A percentile compares a stretch with the other conserved stretches of the same genome.
phyloP scores from a whole-genome alignment of 1,140 invertebrate species.

The Batillaria attramentaria region DNA sequence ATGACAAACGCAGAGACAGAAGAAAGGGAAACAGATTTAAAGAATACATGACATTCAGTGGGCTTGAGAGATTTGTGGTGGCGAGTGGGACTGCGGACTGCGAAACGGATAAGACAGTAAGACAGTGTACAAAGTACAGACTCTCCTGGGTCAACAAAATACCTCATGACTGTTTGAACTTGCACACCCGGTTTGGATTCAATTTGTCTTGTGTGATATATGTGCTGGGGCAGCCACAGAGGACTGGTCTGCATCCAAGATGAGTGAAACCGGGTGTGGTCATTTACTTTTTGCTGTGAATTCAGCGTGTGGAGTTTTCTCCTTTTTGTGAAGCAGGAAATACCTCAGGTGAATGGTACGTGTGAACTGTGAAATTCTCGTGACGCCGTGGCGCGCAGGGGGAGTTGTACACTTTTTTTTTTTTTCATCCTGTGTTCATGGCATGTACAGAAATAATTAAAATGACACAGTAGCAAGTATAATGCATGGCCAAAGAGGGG shows the following conservation, averaged over 20 bases:
- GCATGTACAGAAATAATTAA: not conserved
- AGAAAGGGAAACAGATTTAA: not conserved
- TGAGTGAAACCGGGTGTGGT: not conserved
- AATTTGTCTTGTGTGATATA: slow-evolving; percentile 22
- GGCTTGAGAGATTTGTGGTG: not conserved
- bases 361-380: not conserved
- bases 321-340: not conserved
- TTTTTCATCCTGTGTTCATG: not conserved
- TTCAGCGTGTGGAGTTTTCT: not conserved
- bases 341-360: not conserved
- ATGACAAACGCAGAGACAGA: not conserved
- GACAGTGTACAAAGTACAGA: not conserved
- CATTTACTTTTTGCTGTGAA: not conserved
- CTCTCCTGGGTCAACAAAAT: slow-evolving; percentile 23
- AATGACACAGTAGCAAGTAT: not conserved
- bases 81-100: not conserved
- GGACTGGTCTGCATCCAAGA: not conserved
- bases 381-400: no score
- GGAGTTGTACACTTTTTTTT: not conserved
- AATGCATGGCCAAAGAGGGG: not conserved
- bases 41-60: not conserved
- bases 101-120: not conserved
- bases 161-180: slow-evolving; percentile 16
- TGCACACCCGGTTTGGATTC: not conserved
- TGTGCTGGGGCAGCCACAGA: not conserved